Conservation (phyloP, 2,797 vertebrate species). For the Coregonus ussuriensis region DNA sequence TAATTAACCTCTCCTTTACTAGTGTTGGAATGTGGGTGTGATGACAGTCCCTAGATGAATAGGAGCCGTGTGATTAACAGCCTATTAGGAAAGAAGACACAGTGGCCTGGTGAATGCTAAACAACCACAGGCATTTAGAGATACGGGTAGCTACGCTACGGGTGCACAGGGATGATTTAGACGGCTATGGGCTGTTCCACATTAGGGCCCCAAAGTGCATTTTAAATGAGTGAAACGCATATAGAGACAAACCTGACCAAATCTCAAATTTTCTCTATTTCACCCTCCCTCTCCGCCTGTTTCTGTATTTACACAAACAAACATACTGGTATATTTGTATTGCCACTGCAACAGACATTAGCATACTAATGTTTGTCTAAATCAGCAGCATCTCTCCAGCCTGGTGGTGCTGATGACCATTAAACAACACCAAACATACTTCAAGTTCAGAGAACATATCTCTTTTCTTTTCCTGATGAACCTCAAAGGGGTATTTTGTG, state of each 20-base stretch:
- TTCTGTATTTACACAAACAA: background rate
- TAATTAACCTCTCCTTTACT: conserved; percentile 7
- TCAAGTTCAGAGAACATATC: no score
- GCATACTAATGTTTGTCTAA: background rate
- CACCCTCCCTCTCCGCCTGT: background rate
- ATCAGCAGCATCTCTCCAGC: background rate
- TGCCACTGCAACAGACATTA: background rate
- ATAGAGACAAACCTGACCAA: background rate
- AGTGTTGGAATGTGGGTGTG: background rate
- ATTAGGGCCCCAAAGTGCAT: background rate
- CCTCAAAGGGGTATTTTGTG: background rate
- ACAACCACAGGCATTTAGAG: background rate
- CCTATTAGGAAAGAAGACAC: background rate
- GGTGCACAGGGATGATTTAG: background rate
- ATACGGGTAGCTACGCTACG: background rate
- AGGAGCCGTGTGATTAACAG: conserved; percentile 16
- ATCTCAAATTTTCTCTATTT: background rate
- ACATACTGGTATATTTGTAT: background rate
- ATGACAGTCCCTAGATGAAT: conserved; percentile 8
- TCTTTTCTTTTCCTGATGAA: background rate
- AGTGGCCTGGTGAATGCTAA: background rate
- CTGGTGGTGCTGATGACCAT: background rate
- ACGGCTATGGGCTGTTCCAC: background rate
- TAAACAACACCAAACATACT: background rate
- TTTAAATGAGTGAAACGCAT: background rate